These are phyloP conservation scores for Sternotherus odoratus DNA, from an alignment of 2,797 vertebrate genomes.

Conservation along the genomic window DNA sequence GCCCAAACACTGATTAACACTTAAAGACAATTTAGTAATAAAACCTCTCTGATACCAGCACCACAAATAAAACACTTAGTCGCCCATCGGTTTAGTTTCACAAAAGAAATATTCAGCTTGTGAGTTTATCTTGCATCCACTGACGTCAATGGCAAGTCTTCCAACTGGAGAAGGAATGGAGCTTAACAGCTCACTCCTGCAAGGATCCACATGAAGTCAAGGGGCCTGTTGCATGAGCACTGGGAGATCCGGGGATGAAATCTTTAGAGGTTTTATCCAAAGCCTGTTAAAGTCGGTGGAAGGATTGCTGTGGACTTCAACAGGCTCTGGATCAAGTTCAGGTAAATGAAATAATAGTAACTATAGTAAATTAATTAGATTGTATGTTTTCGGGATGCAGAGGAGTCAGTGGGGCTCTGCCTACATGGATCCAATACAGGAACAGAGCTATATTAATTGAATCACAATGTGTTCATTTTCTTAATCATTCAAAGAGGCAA, in stretches of 20 bases:
- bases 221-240: neutral
- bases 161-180: neutral
- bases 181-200: neutral
- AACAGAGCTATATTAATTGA: constrained; percentile 26
- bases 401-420: constrained; percentile 36
- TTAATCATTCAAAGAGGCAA: constrained; percentile 49
- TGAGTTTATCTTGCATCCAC: neutral
- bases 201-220: neutral
- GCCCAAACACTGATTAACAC: neutral
- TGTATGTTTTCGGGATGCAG: neutral
- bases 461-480: constrained; percentile 24
- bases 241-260: neutral
- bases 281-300: neutral
- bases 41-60: neutral
- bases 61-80: neutral
- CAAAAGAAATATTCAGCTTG: neutral
- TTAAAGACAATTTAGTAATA: neutral
- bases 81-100: neutral
- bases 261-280: neutral
- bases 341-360: neutral
- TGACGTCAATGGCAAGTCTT: neutral
- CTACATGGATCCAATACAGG: constrained; percentile 9
- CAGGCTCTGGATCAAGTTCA: neutral
- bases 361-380: neutral
- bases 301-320: constrained; percentile 1